These are phyloP conservation scores for Aphrophora alni DNA, from an alignment of 2,888 invertebrate genomes.

Conservation along the genomic window DNA sequence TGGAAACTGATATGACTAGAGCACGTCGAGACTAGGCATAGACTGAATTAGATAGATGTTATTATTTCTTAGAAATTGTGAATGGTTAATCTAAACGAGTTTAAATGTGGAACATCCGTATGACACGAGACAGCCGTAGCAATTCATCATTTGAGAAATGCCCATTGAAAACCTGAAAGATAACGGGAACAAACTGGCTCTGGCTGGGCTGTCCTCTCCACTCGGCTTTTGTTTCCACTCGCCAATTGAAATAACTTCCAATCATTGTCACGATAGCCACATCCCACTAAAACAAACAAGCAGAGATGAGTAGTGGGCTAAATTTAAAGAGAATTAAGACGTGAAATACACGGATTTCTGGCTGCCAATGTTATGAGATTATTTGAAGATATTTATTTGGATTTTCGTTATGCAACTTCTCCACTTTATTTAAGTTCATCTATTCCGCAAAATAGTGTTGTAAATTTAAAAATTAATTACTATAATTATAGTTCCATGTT, in stretches of 20 bases:
- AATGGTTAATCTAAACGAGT: not conserved
- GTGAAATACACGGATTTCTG: too few relatives aligned
- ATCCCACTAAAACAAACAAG: not conserved
- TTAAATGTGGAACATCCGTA: not conserved
- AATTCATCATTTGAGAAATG: constrained; percentile 1
- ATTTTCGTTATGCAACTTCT: too few relatives aligned
- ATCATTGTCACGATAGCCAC: constrained; percentile 7
- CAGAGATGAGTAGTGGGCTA: too few relatives aligned
- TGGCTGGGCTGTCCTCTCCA: not conserved
- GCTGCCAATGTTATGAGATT: too few relatives aligned
- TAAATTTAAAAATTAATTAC: too few relatives aligned
- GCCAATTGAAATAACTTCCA: not conserved
- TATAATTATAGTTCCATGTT: too few relatives aligned
- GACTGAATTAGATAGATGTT: not conserved
- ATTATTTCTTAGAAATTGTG: not conserved
- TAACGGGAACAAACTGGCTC: not conserved
- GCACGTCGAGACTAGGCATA: not conserved
- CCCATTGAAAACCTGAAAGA: not conserved
- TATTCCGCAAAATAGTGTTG: too few relatives aligned
- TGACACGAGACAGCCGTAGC: not conserved
- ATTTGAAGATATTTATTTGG: too few relatives aligned
- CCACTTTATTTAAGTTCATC: too few relatives aligned
- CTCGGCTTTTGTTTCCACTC: not conserved
- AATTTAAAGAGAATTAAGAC: too few relatives aligned
- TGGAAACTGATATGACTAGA: not conserved